A percentile compares a stretch with the other conserved stretches of the same genome.
Conservation (phyloP, 1,140 invertebrate species). For the Pachyrhynchus sulphureomaculatus region DNA sequence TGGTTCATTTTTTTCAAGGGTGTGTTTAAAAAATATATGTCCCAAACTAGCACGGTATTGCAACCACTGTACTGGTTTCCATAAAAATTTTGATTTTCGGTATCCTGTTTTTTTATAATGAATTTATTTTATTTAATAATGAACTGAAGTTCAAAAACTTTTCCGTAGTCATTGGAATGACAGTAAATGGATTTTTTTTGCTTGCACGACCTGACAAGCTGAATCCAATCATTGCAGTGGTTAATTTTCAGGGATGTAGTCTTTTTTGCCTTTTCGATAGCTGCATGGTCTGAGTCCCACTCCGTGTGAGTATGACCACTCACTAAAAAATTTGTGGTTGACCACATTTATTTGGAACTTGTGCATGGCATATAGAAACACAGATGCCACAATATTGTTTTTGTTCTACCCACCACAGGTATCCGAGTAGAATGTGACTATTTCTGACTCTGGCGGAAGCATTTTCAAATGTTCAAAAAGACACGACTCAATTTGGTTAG, state of each 20-base stretch:
- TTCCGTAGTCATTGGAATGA: neutral
- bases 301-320: neutral
- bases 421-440: neutral
- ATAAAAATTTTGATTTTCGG: neutral
- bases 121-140: neutral
- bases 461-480: neutral
- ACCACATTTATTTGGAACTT: too few relatives aligned
- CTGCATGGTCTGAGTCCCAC: neutral
- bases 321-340: too few relatives aligned
- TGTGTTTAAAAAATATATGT: neutral
- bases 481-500: neutral
- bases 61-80: neutral
- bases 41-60: neutral
- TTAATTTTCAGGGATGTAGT: neutral
- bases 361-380: neutral
- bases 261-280: conserved; percentile 1
- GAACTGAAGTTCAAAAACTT: neutral
- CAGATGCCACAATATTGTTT: neutral
- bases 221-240: neutral
- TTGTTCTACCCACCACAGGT: neutral
- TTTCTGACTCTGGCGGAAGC: neutral
- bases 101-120: neutral
- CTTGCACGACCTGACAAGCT: neutral
- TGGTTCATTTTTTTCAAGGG: neutral
- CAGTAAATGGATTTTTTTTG: conserved; percentile 3